Evolutionary conservation across 2,113 vertebrate species (phyloP).

Genomic region (Pampusana beccarii): DNA sequence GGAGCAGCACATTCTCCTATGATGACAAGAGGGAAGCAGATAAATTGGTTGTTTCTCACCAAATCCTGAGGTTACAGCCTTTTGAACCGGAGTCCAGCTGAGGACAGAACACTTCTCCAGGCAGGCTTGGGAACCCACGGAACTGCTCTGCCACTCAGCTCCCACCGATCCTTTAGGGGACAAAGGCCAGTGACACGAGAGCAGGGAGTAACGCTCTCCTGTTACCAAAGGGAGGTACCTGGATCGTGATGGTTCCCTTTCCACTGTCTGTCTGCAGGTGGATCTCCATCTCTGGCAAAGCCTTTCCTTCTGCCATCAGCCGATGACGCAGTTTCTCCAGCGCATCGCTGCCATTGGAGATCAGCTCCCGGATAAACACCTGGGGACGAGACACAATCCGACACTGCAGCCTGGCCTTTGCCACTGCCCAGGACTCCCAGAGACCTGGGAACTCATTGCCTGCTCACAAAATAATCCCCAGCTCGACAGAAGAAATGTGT

Average conservation of each 20-base stretch:
- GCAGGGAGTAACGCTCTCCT: background rate
- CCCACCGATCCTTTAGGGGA: background rate
- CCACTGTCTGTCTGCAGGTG: constrained; percentile 87
- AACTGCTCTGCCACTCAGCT: background rate
- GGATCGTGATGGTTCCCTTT: constrained; percentile 91
- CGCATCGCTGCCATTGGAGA: constrained; percentile 94
- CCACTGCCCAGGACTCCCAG: background rate
- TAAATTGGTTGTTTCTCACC: background rate
- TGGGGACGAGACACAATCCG: constrained; percentile 5
- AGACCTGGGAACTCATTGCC: background rate
- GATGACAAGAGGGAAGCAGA: background rate
- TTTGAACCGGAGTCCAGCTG: background rate
- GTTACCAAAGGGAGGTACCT: constrained; percentile 75
- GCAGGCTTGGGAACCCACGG: background rate
- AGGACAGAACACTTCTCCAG: background rate
- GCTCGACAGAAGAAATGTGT: rapidly evolving
- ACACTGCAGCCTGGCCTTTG: background rate
- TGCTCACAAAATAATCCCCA: background rate
- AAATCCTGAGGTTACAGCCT: background rate
- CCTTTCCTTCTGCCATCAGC: constrained; percentile 79
- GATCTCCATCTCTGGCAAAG: constrained; percentile 88
- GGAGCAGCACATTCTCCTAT: background rate
- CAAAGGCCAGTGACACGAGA: background rate
- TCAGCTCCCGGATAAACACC: constrained; percentile 96
- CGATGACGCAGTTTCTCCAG: constrained; percentile 92